Evolutionary conservation across 1,140 invertebrate species (phyloP).

Genomic region (Prorops nasuta): DNA sequence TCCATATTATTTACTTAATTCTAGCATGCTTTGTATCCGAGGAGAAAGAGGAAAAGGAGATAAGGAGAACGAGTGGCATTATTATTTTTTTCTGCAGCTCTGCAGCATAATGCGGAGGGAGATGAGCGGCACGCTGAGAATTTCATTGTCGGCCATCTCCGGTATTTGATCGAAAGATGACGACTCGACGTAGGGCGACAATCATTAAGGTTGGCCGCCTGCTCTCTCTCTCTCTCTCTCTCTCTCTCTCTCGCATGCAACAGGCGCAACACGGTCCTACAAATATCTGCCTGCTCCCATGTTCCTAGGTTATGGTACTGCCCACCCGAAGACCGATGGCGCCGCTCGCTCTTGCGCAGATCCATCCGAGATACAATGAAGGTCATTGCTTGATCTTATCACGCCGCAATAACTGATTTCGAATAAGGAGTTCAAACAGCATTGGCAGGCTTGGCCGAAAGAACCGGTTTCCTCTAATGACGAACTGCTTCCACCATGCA

Average conservation of each 20-base stretch:
- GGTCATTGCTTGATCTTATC: not conserved
- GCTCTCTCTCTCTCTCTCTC: not conserved
- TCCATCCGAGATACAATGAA: not conserved
- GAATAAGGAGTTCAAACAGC: not conserved
- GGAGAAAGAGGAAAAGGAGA: not conserved
- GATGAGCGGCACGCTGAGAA: not conserved
- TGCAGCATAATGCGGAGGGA: not conserved
- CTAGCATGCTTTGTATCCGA: not conserved
- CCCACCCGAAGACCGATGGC: too few species aligned
- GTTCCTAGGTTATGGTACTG: not conserved
- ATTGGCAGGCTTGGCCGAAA: constrained; percentile 29
- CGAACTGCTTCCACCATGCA: constrained; percentile 22
- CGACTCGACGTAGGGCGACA: not conserved
- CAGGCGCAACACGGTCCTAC: not conserved
- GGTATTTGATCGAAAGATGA: not conserved
- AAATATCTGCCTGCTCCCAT: not conserved
- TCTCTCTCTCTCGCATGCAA: not conserved
- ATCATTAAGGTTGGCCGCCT: too few species aligned
- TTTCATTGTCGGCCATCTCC: not conserved
- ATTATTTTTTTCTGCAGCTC: not conserved
- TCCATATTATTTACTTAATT: not conserved
- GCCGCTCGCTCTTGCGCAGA: not conserved
- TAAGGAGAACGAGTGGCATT: not conserved
- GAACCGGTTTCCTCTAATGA: constrained; percentile 38
- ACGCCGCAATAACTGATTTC: not conserved